Conservation (phyloP, 1,140 invertebrate species). For the Drosophila novamexicana region DNA sequence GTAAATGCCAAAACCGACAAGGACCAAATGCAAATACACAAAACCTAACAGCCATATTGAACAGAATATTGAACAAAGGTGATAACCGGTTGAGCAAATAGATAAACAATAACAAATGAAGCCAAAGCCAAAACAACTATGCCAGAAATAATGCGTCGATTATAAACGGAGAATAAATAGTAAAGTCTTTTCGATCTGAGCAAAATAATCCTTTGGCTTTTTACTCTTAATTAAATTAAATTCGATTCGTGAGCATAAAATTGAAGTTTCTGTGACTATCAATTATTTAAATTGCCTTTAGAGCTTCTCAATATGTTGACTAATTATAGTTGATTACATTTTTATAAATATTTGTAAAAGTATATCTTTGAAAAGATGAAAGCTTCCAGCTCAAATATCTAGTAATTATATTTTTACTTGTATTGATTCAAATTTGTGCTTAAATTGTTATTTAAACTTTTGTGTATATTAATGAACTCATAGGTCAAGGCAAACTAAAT, state of each 20-base stretch:
- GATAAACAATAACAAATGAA: conserved; percentile 29
- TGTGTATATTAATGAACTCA: too few relatives aligned
- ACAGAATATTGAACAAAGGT: conserved; percentile 19
- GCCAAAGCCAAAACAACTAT: background rate
- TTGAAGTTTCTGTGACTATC: too few relatives aligned
- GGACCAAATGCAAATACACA: background rate
- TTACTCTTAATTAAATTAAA: too few relatives aligned
- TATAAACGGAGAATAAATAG: background rate
- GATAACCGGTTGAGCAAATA: conserved; percentile 4
- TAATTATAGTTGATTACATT: too few relatives aligned
- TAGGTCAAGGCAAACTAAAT: too few relatives aligned
- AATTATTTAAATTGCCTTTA: too few relatives aligned
- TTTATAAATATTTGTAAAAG: too few relatives aligned
- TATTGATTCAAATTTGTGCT: background rate
- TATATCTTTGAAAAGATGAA: too few relatives aligned
- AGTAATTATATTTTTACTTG: background rate
- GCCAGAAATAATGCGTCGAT: background rate
- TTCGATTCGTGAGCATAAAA: too few relatives aligned
- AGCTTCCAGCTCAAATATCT: background rate
- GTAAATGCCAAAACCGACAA: conserved; percentile 13
- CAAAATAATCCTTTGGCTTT: too few relatives aligned
- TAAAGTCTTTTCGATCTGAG: background rate
- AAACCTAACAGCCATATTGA: conserved; percentile 12
- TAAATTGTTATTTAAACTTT: too few relatives aligned
- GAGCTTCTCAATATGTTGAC: too few relatives aligned